These are phyloP conservation scores for Babyrousa celebensis DNA, from an alignment of 2,797 vertebrate genomes.

Conservation along the genomic window DNA sequence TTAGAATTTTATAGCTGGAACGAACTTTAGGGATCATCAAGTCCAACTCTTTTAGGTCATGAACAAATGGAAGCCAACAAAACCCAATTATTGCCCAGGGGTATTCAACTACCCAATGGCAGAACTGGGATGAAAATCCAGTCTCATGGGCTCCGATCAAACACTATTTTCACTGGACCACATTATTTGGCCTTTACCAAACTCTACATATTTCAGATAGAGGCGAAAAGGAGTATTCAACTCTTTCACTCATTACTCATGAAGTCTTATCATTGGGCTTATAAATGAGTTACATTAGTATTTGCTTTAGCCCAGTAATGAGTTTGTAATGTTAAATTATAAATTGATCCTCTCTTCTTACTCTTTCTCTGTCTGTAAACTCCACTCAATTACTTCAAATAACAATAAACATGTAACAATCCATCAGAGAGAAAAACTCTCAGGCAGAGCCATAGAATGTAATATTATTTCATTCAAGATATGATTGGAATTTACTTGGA, in stretches of 20 bases:
- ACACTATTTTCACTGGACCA: neutral
- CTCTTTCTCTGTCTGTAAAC: neutral
- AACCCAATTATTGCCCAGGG: conserved; percentile 47
- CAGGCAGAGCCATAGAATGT: neutral
- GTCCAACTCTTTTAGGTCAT: conserved; percentile 51
- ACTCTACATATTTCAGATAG: neutral
- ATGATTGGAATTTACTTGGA: neutral
- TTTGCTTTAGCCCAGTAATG: conserved; percentile 51
- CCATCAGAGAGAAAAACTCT: conserved; percentile 2
- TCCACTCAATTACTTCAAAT: conserved; percentile 15
- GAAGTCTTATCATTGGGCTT: neutral
- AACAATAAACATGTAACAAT: conserved; percentile 51
- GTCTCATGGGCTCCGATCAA: neutral
- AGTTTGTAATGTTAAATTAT: conserved; percentile 61
- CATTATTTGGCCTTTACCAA: conserved; percentile 45
- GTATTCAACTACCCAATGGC: conserved; percentile 50
- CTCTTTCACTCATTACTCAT: conserved; percentile 38
- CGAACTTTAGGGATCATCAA: conserved; percentile 65
- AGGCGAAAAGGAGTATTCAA: neutral
- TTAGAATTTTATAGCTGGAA: conserved; percentile 64
- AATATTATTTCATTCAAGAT: conserved; percentile 55
- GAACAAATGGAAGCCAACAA: conserved; percentile 65
- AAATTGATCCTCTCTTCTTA: conserved; percentile 42
- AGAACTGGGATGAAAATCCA: conserved; percentile 26
- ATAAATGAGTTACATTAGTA: conserved; percentile 61